Evolutionary conservation across 2,888 invertebrate genomes (phyloP), one percentile per base, ranked within the genome.

Genomic region (Microplitis manilae): DNA sequence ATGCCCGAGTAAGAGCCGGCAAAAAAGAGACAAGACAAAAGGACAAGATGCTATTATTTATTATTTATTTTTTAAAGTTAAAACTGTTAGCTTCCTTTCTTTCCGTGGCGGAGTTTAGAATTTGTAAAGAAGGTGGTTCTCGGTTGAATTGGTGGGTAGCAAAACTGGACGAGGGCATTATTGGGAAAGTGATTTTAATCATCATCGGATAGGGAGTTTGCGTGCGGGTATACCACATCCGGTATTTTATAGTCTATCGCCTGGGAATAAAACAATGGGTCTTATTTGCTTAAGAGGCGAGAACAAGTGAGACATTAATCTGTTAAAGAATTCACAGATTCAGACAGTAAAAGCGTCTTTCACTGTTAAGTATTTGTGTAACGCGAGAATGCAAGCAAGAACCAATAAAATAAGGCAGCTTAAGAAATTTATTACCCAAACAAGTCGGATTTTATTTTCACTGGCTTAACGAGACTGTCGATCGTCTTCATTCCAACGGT

Each of bases 131-230:
- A 13, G 50, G 50, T 40, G 64, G 41, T 38, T 59, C 17, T 70
- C 9, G 50, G 8, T 13, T 13, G 9, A 50, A 67, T n/a, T 59
- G 17, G 68, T 59, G 59, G 17, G 62, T 38, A 60, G 68, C 72
- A 68, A 50, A 74, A 76, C 15, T 59, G 62, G 59, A 50, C 69
- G 67, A 67, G 15, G 50, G 8, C 61, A 61, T 65, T 17, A 73
- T 79, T 83, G 84, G 82, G 85, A 86, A 85, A 86, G 86, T 84
- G 84, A 85, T 84, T 83, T 81, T 81, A 81, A 85, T 84, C 82
- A 82, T 82, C 77, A 82, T 82, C 77, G 80, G 72, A 50, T 50
- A 50, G 50, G 50, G 50, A 77, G 79, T 82, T 81, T 60, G 80
- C 77, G 73, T 77, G 79, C 77, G 80, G 81, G 81, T 78, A 79